These are phyloP conservation scores for Sebastiscus tertius DNA, from an alignment of 2,797 vertebrate genomes.

Conservation along the genomic window DNA sequence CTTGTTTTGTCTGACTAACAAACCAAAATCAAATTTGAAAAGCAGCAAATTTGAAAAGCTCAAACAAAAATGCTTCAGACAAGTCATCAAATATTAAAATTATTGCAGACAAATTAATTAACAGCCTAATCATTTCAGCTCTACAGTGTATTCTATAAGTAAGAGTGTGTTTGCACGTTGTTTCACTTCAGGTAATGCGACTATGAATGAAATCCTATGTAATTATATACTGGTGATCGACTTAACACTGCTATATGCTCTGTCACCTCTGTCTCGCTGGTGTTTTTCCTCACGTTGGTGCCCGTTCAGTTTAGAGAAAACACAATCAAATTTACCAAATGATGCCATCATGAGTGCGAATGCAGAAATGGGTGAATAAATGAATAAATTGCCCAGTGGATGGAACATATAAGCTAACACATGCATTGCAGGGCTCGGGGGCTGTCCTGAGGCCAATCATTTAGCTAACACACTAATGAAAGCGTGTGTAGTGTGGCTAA, in stretches of 20 bases:
- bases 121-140: neutral
- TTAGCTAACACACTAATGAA: slow-evolving; percentile 86
- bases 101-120: neutral
- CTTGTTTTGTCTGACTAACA: neutral
- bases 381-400: slow-evolving; percentile 77
- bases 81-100: neutral
- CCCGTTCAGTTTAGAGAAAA: slow-evolving; percentile 51
- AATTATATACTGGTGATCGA: slow-evolving; percentile 10
- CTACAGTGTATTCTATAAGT: neutral
- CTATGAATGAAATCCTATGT: slow-evolving; percentile 7
- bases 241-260: slow-evolving; percentile 6
- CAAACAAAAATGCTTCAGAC: neutral
- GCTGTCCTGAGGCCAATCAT: slow-evolving; percentile 85
- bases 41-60: neutral
- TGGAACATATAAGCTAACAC: slow-evolving; percentile 73
- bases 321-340: slow-evolving; percentile 65
- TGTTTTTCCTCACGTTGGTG: slow-evolving; percentile 12
- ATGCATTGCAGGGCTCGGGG: slow-evolving; percentile 77
- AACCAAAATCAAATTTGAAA: neutral
- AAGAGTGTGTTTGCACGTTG: neutral
- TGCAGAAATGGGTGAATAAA: slow-evolving; percentile 72
- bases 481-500: slow-evolving; percentile 80
- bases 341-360: slow-evolving; percentile 60
- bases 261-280: slow-evolving; percentile 16
- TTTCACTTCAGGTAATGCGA: neutral